phyloP scores from a whole-genome alignment of 1,140 invertebrate species.

The Drosophila kanapiae region DNA sequence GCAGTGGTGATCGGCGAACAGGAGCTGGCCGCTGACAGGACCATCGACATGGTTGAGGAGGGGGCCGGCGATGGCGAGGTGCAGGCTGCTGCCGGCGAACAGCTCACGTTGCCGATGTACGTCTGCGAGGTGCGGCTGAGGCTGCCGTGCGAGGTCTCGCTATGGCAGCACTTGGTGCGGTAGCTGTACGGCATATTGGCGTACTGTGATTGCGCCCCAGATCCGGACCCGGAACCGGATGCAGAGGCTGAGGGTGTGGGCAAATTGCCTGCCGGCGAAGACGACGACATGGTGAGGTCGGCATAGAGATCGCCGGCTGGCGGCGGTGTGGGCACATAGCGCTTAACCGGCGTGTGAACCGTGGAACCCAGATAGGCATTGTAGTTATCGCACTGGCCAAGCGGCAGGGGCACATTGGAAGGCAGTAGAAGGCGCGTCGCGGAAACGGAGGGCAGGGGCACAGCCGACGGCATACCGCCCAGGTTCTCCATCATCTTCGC shows the following conservation, averaged over 20 bases:
- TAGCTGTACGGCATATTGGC: conserved; percentile 68
- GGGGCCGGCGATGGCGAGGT: conserved; percentile 49
- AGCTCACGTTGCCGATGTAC: conserved; percentile 34
- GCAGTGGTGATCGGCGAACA: conserved; percentile 54
- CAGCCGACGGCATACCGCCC: conserved; percentile 22
- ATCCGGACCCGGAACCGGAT: conserved; percentile 6
- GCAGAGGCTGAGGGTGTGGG: conserved; percentile 9
- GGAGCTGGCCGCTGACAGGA: conserved; percentile 32
- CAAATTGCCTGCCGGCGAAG: conserved; percentile 11
- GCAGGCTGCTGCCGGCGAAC: conserved; percentile 51
- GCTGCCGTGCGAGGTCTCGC: conserved; percentile 28
- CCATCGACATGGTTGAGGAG: conserved; percentile 34
- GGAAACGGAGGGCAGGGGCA: conserved; percentile 30
- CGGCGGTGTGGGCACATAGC: conserved; percentile 84
- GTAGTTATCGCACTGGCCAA: conserved; percentile 68
- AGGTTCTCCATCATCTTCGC: conserved; percentile 42
- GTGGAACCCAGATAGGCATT: conserved; percentile 74
- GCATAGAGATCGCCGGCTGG: conserved; percentile 65
- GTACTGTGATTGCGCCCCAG: conserved; percentile 52
- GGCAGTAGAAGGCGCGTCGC: conserved; percentile 57
- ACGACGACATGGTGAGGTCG: conserved; percentile 36
- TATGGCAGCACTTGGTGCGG: conserved; percentile 73
- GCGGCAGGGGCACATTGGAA: conserved; percentile 46
- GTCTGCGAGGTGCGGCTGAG: conserved; percentile 55
- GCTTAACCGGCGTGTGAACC: conserved; percentile 84